phyloP scores from a whole-genome alignment of 1,140 invertebrate species.

The Leptoteleia sp. region DNA sequence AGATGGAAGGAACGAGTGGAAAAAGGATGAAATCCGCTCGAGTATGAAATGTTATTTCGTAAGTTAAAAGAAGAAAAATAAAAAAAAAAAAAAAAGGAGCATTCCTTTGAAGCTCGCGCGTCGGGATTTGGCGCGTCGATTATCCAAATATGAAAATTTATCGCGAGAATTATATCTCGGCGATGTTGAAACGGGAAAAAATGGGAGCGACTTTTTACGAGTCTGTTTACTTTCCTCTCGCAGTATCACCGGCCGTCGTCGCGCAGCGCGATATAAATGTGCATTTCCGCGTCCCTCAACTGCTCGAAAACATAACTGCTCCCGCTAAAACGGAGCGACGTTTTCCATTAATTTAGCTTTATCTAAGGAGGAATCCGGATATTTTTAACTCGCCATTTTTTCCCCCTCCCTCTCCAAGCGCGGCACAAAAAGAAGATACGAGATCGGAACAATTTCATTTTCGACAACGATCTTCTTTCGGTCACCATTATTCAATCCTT shows the following conservation, averaged over 20 bases:
- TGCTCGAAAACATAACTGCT: slow-evolving; percentile 21
- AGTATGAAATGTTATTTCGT: slow-evolving; percentile 13
- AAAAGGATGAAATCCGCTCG: background rate
- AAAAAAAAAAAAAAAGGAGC: too few relatives aligned
- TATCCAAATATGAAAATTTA: slow-evolving; percentile 15
- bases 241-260: slow-evolving; percentile 16
- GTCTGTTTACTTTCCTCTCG: slow-evolving; percentile 29
- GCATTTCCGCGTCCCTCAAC: slow-evolving; percentile 6
- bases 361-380: slow-evolving; percentile 1
- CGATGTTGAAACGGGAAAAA: slow-evolving; percentile 7
- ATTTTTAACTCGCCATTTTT: too few relatives aligned
- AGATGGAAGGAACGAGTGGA: too few relatives aligned
- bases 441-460: background rate
- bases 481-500: slow-evolving; percentile 1
- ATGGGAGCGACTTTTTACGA: slow-evolving; percentile 21
- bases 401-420: too few relatives aligned
- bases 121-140: slow-evolving; percentile 8
- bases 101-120: background rate
- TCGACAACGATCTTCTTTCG: slow-evolving; percentile 1
- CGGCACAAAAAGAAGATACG: slow-evolving; percentile 1
- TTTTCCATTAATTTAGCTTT: slow-evolving; percentile 28
- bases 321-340: slow-evolving; percentile 13
- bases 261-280: slow-evolving; percentile 8
- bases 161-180: slow-evolving; percentile 10
- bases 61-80: background rate